Evolutionary conservation across 2,113 vertebrate genomes (phyloP), one percentile per base, ranked within the genome.

Genomic region (Scolopax mira): DNA sequence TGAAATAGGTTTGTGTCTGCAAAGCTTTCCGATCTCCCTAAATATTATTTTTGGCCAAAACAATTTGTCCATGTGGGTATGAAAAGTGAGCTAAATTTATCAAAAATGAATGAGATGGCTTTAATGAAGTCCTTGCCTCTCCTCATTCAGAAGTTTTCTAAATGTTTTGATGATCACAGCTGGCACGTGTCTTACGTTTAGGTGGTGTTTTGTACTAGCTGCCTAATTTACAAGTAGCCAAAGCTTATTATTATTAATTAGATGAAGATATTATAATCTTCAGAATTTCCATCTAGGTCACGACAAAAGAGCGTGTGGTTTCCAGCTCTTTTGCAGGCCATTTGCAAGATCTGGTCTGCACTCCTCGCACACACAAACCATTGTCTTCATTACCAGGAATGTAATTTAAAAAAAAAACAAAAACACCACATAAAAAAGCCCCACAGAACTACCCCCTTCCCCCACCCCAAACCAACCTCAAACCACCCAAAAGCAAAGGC

Each of bases 401-500:
- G 61, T 52, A 0, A 25, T 61, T 58, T 44, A 2, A 17, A 33
- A 44, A 30, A 30, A 44, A 44, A 18, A 44, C 18, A 18, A 44
- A 18, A 44, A 18, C 44, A n/a, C n/a, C 17, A 44, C 44, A 44
- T n/a, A n/a, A 44, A 18, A 44, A 18, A 44, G 18, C 44, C 17
- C 44, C 17, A 44, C 44, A 44, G 44, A 44, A 44, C 44, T 44
- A 41, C 13, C 41, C 41, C 41, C 41, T 42, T 42, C 41, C 42
- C 23, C 8, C 11, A 41, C 22, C 21, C 35, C 23, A 24, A 60
- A 28, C 14, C 61, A 61, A 13, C 6, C n/a, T 13, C 27, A 7
- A 18, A n/a, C 11, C 23, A 61, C 13, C 18, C 17, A 35, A 19
- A 9, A 1, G 6, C 15, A 6, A 5, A 2, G 1, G 13, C 11